Percentiles rank a stretch among this genome's conserved stretches.
Evolutionary conservation across 2,797 vertebrate species (phyloP).

Genomic region (Gallinago stenura): DNA sequence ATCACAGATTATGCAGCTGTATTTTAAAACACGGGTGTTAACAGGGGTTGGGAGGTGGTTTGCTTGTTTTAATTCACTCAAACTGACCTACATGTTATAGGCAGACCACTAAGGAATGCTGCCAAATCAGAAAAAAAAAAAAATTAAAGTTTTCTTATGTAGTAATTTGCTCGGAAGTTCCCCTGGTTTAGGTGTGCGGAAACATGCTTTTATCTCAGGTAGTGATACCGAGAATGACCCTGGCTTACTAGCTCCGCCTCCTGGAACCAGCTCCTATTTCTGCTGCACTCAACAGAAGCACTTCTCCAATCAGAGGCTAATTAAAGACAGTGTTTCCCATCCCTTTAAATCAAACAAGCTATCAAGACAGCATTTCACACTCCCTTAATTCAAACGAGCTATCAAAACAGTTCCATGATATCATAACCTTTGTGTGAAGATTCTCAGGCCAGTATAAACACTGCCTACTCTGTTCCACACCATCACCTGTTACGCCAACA

Average conservation of each 20-base stretch:
- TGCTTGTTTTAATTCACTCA: not conserved
- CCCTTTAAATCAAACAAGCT: not conserved
- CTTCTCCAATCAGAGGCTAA: not conserved
- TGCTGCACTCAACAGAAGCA: not conserved
- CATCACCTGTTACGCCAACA: not conserved
- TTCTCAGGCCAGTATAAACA: not conserved
- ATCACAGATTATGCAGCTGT: not conserved
- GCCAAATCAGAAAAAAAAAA: too few species aligned
- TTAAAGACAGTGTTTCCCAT: not conserved
- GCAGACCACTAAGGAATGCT: not conserved
- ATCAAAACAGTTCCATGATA: not conserved
- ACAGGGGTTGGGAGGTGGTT: rapidly evolving
- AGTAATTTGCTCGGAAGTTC: not conserved
- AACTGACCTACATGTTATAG: not conserved
- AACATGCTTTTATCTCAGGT: not conserved
- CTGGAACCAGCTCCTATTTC: not conserved
- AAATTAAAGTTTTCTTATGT: not conserved
- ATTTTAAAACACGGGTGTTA: not conserved
- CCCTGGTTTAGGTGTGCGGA: not conserved
- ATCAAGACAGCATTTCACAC: not conserved
- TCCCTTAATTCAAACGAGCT: not conserved
- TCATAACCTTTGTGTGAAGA: not conserved
- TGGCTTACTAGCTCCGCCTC: not conserved
- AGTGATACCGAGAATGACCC: not conserved
- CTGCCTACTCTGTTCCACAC: not conserved